Base-by-base conservation (phyloP, 2,797 vertebrate genomes). In the Tarsius wallacei region DNA sequence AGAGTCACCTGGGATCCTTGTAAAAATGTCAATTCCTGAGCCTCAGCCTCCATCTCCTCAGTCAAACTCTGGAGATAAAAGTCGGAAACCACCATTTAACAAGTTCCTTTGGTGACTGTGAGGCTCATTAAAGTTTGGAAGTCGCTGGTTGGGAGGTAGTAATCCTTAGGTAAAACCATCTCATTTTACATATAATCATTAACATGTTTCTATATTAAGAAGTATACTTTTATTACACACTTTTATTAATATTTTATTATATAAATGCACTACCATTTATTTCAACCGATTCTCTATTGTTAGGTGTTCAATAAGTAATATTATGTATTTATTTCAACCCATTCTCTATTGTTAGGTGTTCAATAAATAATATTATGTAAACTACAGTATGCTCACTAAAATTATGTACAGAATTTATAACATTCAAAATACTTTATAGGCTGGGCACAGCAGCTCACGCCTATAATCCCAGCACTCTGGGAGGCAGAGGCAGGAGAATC, bases 241-340 rank as follows among this genome's bases (percentile, higher is more conserved):
- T 85, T 93, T 81, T 12, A 55, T 85, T 61, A 71, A 64, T 66
- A 22, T 77, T 84, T 88, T 90, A 81, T 88, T 90, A 81, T 16
- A 36, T 26, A 3, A 83, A 26, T 17, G 5, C 0, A 51, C 8
- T 59, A 76, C 31, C 88, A 87, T 55, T 42, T 73, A 73, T 12
- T 42, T 66, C 78, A 91, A 64, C 31, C 22, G 71, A 4, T 63
- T 57, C 14, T 76, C 64, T 90, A 24, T 16, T 70, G 61, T 63
- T 66, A 66, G n/a, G 28, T 66, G 36, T 74, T 42, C 28, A 82
- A 80, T 26, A 84, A 66, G 28, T 42, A 78, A 68, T 90, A 87
- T 78, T 70, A 36, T 61, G 36, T 42, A 87, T 55, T 33, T 73
- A 73, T 12, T 42, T 66, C 78, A 91, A 64, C 31, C 28, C 76